Base-by-base conservation (phyloP, 2,113 vertebrate species). In the Forbesichthys agassizii region DNA sequence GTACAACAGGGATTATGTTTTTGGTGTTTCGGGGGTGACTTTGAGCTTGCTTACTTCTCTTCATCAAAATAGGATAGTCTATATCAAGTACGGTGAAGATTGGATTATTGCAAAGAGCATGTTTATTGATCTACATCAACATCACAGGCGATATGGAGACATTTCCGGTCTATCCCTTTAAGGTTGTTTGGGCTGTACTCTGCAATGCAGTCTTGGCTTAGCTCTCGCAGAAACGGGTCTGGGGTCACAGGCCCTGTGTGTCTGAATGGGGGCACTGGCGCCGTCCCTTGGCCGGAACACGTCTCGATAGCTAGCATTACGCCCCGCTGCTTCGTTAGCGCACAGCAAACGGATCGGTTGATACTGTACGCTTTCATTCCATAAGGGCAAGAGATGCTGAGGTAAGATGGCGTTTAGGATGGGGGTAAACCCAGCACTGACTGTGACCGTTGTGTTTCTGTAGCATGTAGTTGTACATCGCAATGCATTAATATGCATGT, bases 291-390 rank as follows among this genome's bases (percentile, higher is more conserved):
- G 73, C 66, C 67, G 72, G 79, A 64, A 65, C 63, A 69, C 12
- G 73, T 61, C 72, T 85, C 79, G 82, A 82, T 84, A 77, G 82
- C 79, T 64, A 81, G 59, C 74, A 70, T 77, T 75, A 84, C 86
- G 83, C 79, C 80, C 68, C 83, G 80, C 86, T 83, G 79, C 84
- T 84, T 90, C 80, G 85, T 83, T 80, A 80, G 83, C 85, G 85
- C 88, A 86, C 88, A 84, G 80, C 71, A 10, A 66, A 67, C 74
- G 84, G 79, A 79, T 75, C 67, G 83, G 85, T 69, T 68, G 69
- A 81, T 78, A 27, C 27, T 27, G 27, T 27, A 71, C 53, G 73
- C 88, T 88, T 88, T 84, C 86, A 88, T 86, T 80, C 83, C 83
- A 66, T 86, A 79, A 87, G 84, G 86, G 86, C 80, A 79, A 79